A percentile compares a stretch with the other conserved stretches of the same genome.
These are phyloP conservation scores for Drosophila glabriapex DNA, from an alignment of 2,888 invertebrate species.

Conservation along the genomic window DNA sequence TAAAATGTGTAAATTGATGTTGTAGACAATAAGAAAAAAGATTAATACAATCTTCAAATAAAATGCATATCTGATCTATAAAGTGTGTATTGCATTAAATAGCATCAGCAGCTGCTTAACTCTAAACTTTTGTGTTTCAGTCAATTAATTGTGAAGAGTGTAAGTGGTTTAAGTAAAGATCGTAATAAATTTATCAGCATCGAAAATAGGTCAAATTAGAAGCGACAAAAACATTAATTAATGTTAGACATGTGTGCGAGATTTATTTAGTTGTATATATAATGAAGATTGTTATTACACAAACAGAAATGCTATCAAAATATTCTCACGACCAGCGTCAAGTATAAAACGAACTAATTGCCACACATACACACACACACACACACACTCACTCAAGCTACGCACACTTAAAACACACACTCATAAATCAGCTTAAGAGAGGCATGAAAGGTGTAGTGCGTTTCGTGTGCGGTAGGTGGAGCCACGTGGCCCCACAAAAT, in stretches of 20 bases:
- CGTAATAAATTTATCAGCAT: background rate
- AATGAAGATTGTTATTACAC: background rate
- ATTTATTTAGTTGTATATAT: background rate
- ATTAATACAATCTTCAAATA: background rate
- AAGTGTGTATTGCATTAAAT: background rate
- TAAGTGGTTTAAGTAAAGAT: background rate
- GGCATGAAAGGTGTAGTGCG: conserved; percentile 23
- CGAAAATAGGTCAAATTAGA: no score
- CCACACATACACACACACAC: no score
- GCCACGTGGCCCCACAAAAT: conserved; percentile 36
- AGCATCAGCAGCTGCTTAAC: background rate
- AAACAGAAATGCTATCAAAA: background rate
- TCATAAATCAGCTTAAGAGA: conserved; percentile 24
- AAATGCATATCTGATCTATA: background rate
- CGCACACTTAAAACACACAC: conserved; percentile 1
- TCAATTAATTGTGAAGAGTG: background rate
- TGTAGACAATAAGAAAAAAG: background rate
- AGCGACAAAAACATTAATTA: background rate
- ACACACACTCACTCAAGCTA: background rate
- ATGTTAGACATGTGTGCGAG: background rate
- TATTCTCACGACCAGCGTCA: background rate
- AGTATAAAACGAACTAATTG: conserved; percentile 13
- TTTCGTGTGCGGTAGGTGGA: conserved; percentile 49
- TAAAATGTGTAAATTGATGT: background rate
- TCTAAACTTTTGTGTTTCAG: background rate